Evolutionary conservation across 2,888 invertebrate genomes (phyloP), one percentile per base, ranked within the genome.

Genomic region (Polylopha cassiicola): DNA sequence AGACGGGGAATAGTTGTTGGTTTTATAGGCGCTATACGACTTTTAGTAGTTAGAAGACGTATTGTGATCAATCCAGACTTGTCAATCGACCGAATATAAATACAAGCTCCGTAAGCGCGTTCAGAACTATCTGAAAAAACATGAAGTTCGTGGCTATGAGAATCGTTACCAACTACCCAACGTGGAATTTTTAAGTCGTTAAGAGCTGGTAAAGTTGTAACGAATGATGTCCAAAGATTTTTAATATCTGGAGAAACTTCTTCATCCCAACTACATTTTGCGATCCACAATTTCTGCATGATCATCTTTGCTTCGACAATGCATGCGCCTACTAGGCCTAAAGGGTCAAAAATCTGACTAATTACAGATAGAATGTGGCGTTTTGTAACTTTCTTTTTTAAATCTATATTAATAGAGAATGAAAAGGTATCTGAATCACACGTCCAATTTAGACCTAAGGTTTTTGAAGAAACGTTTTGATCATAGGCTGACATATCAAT

Each of bases 251-350:
- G 16, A 9, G 27, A 14, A 8, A 16, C 16, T 16, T 27, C 27
- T 3, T 27, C 15, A 8, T 27, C 27, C 27, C 27, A 27, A 4
- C 8, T 4, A 27, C 27, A 27, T 16, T 27, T 27, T 16, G 15
- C n/a, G 2, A 8, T 7, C 29, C 29, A 30, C 9, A 30, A 17
- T 21, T 15, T 8, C 14, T 28, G 28, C 17, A 42, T 30, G 6
- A 42, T 16, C 5, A 42, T 22, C 22, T 37, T 42, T 16, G 37
- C 26, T 18, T 43, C 44, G 6, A 39, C 31, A 9, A 30, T 23
- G 9, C 39, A 44, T 6, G 44, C 39, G 1, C 39, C 34, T 1
- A 44, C 20, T 7, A 44, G 22, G 26, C 37, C 44, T 11, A 39
- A 6, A 1, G 39, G 39, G n/a, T 39, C 39, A 28, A 44, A 44